Base-by-base conservation (phyloP, 92 coral and sea anemone genomes). In the Phenganax stokvisi region DNA sequence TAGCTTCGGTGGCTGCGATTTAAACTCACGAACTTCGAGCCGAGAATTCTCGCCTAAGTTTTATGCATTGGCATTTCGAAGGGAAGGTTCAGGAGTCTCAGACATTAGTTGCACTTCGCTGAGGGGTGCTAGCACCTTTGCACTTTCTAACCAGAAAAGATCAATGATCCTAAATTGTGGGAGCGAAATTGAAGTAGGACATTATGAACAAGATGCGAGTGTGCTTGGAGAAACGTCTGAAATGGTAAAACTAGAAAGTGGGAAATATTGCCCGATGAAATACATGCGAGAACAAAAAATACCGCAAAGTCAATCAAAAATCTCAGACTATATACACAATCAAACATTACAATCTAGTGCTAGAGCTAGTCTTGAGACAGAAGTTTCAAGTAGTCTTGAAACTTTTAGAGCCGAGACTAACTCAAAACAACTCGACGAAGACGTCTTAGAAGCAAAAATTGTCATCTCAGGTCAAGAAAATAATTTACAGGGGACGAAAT, bases 101-200 rank as follows among this genome's bases (percentile, higher is more conserved):
- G 83, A 79, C 8, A 16, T 60, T 11, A 52, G 70, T 29, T 52
- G 57, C 53, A 53, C 47, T 62, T 20, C 71, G 3, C 3, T 63
- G 30, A 30, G 74, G 51, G 83, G 74, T 37, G 83, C 83, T 17
- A 79, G 83, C 56, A 73, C 61, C 8, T 79, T 79, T 64, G 83
- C 47, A 0, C 6, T 13, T 16, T 9, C 15, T 16, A 53, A 16
- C 1, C 8, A 57, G 52, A 17, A 3, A 13, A 17, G 54, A 47
- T 57, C 25, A 25, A 10, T 30, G 54, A 59, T 28, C 27, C 54
- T 70, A 29, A 44, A n/a, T 29, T 58, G 27, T 62, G 52, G 51
- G 3, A 3, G 52, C 6, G 81, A 52, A 77, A 12, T 31, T 47
- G 17, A 69, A 51, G 55, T 15, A 31, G 6, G 6, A 59, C 1